Evolutionary conservation across 2,113 vertebrate species (phyloP).

Genomic region (Bufo bufo): DNA sequence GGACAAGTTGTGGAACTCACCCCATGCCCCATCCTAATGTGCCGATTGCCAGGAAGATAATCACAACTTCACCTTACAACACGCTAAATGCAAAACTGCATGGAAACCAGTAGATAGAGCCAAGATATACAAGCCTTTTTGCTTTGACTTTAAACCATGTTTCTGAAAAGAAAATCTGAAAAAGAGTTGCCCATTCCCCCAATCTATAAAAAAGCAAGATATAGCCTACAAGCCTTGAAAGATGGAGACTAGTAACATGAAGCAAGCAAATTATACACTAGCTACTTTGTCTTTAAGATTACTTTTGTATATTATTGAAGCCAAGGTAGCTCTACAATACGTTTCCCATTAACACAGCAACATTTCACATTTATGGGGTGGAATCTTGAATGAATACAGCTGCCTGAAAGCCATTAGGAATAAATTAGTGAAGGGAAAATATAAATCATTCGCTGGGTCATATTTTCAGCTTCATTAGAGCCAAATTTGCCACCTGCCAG

Average conservation of each 20-base stretch:
- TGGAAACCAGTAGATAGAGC: neutral
- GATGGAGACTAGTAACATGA: neutral
- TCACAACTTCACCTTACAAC: conserved; percentile 19
- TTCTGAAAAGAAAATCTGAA: conserved; percentile 50
- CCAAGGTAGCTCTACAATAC: neutral
- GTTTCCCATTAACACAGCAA: neutral
- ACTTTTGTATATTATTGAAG: too few species aligned
- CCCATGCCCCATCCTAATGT: conserved; percentile 21
- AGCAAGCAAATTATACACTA: neutral
- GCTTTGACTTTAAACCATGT: conserved; percentile 18
- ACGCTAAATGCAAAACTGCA: conserved; percentile 26
- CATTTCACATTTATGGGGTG: neutral
- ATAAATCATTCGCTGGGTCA: neutral
- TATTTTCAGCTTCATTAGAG: neutral
- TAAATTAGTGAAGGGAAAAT: neutral
- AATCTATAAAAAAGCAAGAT: neutral
- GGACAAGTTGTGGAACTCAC: conserved; percentile 18
- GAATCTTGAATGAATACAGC: neutral
- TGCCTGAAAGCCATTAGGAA: neutral
- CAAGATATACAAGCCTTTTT: conserved; percentile 26
- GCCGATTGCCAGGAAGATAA: neutral
- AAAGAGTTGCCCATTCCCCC: conserved; percentile 26
- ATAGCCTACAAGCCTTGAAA: neutral
- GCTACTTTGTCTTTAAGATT: neutral
- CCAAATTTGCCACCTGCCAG: neutral